phyloP scores from a whole-genome alignment of 1,140 invertebrate genomes.

The Lineus longissimus region DNA sequence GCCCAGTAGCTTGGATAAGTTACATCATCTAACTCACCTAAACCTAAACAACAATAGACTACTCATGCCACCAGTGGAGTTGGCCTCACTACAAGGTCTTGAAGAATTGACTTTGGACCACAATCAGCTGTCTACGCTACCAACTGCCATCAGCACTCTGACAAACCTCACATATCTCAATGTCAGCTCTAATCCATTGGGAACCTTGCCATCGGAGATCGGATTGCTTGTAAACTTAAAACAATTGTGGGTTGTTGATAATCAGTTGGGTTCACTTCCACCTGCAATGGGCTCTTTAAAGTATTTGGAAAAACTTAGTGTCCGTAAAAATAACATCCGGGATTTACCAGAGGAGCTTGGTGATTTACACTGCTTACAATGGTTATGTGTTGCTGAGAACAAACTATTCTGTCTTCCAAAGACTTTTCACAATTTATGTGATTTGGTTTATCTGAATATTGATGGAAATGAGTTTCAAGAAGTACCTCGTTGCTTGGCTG shows the following conservation, averaged over 20 bases:
- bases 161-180: slow-evolving; percentile 38
- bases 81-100: slow-evolving; percentile 27
- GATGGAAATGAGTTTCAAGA: slow-evolving; percentile 35
- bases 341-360: slow-evolving; percentile 32
- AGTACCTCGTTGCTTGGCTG: slow-evolving; percentile 35
- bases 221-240: slow-evolving; percentile 28
- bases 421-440: slow-evolving; percentile 27
- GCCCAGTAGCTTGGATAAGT: slow-evolving; percentile 26
- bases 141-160: slow-evolving; percentile 32
- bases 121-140: slow-evolving; percentile 45
- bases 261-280: slow-evolving; percentile 35
- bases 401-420: slow-evolving; percentile 31
- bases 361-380: slow-evolving; percentile 30
- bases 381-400: slow-evolving; percentile 46
- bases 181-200: slow-evolving; percentile 40
- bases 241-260: slow-evolving; percentile 43
- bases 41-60: slow-evolving; percentile 42
- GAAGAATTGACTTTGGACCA: slow-evolving; percentile 45
- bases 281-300: slow-evolving; percentile 34
- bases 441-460: slow-evolving; percentile 39
- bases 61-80: slow-evolving; percentile 44
- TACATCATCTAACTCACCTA: slow-evolving; percentile 26
- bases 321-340: slow-evolving; percentile 32
- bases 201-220: slow-evolving; percentile 33
- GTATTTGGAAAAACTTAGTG: slow-evolving; percentile 37